Percentiles rank a stretch among this genome's conserved stretches.
These are phyloP conservation scores for Antheraea assamensis DNA, from an alignment of 2,888 invertebrate genomes.

Conservation along the genomic window DNA sequence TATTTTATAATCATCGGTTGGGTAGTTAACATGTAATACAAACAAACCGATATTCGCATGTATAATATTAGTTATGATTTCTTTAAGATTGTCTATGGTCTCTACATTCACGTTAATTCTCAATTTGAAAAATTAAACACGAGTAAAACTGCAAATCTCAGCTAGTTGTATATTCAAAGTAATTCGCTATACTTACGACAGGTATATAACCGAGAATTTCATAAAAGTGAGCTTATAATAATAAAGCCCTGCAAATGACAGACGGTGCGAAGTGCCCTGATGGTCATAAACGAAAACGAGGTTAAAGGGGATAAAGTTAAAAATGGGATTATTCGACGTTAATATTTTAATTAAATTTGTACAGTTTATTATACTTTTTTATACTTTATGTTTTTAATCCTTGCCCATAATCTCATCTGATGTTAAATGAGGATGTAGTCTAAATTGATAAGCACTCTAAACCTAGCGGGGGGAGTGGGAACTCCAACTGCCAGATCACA, in stretches of 20 bases:
- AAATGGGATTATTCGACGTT: neutral
- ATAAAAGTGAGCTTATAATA: neutral
- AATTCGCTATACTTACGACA: neutral
- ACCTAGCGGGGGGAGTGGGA: too few species aligned
- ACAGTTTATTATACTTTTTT: neutral
- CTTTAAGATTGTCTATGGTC: too few species aligned
- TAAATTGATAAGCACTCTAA: too few species aligned
- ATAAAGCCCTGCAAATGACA: conserved; percentile 9
- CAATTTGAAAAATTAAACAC: neutral
- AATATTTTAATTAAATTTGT: neutral
- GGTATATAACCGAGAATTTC: neutral
- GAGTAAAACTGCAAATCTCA: neutral
- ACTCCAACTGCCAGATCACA: too few species aligned
- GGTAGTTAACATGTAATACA: too few species aligned
- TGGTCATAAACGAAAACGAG: conserved; percentile 14
- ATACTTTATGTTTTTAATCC: too few species aligned
- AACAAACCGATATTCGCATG: too few species aligned
- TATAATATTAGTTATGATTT: too few species aligned
- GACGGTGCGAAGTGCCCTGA: neutral
- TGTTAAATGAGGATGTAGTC: too few species aligned
- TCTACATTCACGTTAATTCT: too few species aligned
- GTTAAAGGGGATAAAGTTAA: conserved; percentile 3
- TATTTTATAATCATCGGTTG: too few species aligned
- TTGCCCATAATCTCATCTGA: too few species aligned
- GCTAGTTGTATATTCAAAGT: neutral